A percentile compares a stretch with the other conserved stretches of the same genome.
These are phyloP conservation scores for Monochamus alternatus DNA, from an alignment of 2,888 invertebrate genomes.

Conservation along the genomic window DNA sequence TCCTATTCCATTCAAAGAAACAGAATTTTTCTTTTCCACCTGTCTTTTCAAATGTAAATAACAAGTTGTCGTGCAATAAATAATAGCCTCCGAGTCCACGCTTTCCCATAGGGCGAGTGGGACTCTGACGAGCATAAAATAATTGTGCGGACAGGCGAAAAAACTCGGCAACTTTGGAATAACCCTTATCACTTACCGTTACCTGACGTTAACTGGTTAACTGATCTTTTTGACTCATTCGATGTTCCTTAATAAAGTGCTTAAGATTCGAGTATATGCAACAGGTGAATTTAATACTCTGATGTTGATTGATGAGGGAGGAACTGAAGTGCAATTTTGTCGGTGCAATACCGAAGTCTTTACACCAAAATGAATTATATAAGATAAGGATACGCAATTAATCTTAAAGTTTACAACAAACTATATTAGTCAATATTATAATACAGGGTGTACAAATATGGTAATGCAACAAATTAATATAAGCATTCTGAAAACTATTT, in stretches of 20 bases:
- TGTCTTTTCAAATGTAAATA: slow-evolving; percentile 37
- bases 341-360: neutral
- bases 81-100: slow-evolving; percentile 2
- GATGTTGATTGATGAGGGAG: slow-evolving; percentile 24
- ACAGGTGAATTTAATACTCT: slow-evolving; percentile 32
- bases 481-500: too few species aligned
- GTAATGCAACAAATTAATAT: too few species aligned
- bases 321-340: neutral
- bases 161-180: slow-evolving; percentile 24
- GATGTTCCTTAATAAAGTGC: slow-evolving; percentile 16
- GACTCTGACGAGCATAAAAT: slow-evolving; percentile 28
- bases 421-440: too few species aligned
- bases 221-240: slow-evolving; percentile 27
- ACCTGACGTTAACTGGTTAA: slow-evolving; percentile 31
- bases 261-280: slow-evolving; percentile 5
- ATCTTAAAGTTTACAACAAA: too few species aligned
- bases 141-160: slow-evolving; percentile 38
- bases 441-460: too few species aligned
- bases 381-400: too few species aligned
- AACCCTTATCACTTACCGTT: slow-evolving; percentile 33
- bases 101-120: slow-evolving; percentile 25
- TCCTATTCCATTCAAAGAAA: slow-evolving; percentile 4
- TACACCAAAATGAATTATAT: neutral
- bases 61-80: slow-evolving; percentile 25
- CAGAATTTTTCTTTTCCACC: slow-evolving; percentile 26